Evolutionary conservation across 2,888 invertebrate genomes (phyloP), one percentile per base, ranked within the genome.

Genomic region (Agonopterix alstromeriana): DNA sequence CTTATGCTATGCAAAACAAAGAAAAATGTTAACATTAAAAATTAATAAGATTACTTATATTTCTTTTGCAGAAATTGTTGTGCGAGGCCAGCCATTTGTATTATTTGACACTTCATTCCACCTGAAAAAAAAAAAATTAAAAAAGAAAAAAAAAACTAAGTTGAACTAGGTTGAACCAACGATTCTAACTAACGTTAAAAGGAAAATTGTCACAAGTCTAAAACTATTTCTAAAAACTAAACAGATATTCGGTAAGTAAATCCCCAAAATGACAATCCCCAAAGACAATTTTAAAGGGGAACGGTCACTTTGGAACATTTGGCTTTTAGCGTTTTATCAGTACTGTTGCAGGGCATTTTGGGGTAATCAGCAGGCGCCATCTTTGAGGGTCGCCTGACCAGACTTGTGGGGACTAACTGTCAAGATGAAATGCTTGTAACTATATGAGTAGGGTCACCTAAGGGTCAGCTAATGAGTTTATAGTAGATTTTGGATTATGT

Each of bases 261-360:
- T 27, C 7, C 5, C 27, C 27, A 27, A 27, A 5, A 27, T 27
- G 5, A 27, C 27, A 58, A 64, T 64, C 64, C 66, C 65, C 64
- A 47, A 53, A 58, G 58, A 63, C 62, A 58, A 61, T 67, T 62
- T 61, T 61, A 67, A 67, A 63, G 64, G 65, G 52, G 50, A 38
- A 53, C 53, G 60, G 62, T 58, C 55, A 61, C 60, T 64, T 60
- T 56, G 60, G 56, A 73, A 74, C 78, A 81, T 78, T 78, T 75
- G 79, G 79, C 67, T 70, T 73, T 65, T 71, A 74, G 63, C 70
- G 69, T 72, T 77, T 84, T 86, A 86, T 86, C 86, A 73, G 77
- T 56, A 55, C 58, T 65, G 66, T 67, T 63, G 74, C 84, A 83
- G 85, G 81, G 61, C 81, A 73, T 76, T 82, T 67, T 61, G 58